Evolutionary conservation across 1,140 invertebrate genomes (phyloP).

Genomic region (Brevipalpus yothersi): DNA sequence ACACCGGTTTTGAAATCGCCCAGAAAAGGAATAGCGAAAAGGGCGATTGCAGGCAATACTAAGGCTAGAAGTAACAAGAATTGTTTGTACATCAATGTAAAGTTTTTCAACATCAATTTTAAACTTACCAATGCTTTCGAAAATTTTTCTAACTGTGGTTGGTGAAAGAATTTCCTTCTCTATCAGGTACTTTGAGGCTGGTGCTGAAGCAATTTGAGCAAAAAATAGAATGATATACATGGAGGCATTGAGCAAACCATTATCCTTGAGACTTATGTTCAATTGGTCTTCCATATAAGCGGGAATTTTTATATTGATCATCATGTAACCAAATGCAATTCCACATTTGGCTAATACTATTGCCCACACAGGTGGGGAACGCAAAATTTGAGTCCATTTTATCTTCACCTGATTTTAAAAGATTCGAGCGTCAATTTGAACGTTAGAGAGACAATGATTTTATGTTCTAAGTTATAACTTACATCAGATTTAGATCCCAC

Average conservation of each 20-base stretch:
- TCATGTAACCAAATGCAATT: constrained; percentile 21
- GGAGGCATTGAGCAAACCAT: constrained; percentile 1
- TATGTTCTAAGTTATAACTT: no score
- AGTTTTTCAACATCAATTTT: constrained; percentile 4
- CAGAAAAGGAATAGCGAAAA: neutral
- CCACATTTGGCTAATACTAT: constrained; percentile 25
- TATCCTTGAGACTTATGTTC: constrained; percentile 6
- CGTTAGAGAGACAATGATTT: no score
- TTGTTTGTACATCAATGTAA: no score
- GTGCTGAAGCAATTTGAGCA: neutral
- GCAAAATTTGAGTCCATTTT: constrained; percentile 19
- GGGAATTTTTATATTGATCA: constrained; percentile 6
- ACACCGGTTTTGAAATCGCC: neutral
- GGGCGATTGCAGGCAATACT: neutral
- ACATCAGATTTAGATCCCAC: no score
- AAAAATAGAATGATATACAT: neutral
- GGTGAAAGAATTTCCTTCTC: neutral
- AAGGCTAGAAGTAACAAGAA: neutral
- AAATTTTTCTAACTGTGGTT: constrained; percentile 13
- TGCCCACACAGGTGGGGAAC: constrained; percentile 24
- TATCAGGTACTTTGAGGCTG: neutral
- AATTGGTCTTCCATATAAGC: constrained; percentile 10
- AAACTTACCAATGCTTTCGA: constrained; percentile 11
- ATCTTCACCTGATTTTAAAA: no score
- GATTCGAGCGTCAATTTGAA: no score